Conservation (phyloP, 1,140 invertebrate species). For the Melitaea cinxia region DNA sequence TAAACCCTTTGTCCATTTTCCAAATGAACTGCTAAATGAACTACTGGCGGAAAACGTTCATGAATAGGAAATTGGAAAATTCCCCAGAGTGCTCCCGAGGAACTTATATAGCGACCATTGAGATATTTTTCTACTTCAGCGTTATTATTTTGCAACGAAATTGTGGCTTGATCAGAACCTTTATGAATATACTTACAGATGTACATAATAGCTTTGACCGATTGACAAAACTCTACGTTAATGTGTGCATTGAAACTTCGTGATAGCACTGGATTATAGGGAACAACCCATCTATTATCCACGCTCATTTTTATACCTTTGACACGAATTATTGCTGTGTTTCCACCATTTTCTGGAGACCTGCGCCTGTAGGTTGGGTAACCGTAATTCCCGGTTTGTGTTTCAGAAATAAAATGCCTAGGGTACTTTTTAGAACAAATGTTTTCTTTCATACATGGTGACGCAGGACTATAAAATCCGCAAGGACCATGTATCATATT, state of each 20-base stretch:
- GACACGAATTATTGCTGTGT: constrained; percentile 10
- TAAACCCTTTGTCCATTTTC: constrained; percentile 72
- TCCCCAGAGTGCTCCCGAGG: constrained; percentile 74
- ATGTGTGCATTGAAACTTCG: constrained; percentile 60
- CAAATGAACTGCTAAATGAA: constrained; percentile 70
- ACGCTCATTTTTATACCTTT: constrained; percentile 4
- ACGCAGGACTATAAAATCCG: constrained; percentile 10
- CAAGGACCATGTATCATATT: constrained; percentile 8
- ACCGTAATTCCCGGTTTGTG: constrained; percentile 53
- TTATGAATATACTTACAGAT: constrained; percentile 39
- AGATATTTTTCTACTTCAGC: constrained; percentile 39
- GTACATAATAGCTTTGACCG: constrained; percentile 50
- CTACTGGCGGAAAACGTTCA: constrained; percentile 65
- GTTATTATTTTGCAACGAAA: constrained; percentile 41
- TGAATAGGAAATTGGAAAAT: constrained; percentile 62
- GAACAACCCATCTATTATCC: constrained; percentile 60
- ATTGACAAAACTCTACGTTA: constrained; percentile 69
- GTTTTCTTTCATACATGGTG: constrained; percentile 39
- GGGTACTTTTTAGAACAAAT: constrained; percentile 42
- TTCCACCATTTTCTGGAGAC: constrained; percentile 33
- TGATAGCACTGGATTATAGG: constrained; percentile 60
- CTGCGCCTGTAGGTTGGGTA: constrained; percentile 68
- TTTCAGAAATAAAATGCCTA: constrained; percentile 32
- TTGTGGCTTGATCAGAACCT: constrained; percentile 27
- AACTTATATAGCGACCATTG: constrained; percentile 62